These are phyloP conservation scores for Pipistrellus kuhlii DNA, from an alignment of 2,797 vertebrate genomes.

Conservation along the genomic window DNA sequence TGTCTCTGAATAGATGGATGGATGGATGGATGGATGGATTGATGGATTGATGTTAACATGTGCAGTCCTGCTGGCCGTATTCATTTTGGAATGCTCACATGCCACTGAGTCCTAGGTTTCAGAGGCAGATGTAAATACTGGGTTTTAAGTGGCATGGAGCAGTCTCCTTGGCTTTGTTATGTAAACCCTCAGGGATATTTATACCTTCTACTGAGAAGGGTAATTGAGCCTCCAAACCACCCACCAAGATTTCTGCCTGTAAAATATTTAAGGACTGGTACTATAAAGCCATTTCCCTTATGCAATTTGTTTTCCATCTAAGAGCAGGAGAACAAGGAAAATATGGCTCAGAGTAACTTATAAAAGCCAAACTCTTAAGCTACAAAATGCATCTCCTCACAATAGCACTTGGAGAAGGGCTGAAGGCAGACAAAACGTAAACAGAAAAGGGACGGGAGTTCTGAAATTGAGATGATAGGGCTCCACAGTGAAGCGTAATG, in stretches of 20 bases:
- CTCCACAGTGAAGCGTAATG: rapidly evolving
- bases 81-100: background rate
- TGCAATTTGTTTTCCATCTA: constrained; percentile 28
- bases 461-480: constrained; percentile 39
- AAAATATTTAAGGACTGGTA: constrained; percentile 79
- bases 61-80: background rate
- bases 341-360: background rate
- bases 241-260: constrained; percentile 78
- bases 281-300: constrained; percentile 67
- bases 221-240: constrained; percentile 83
- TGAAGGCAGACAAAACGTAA: constrained; percentile 27
- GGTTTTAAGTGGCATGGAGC: constrained; percentile 31
- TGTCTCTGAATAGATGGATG: background rate
- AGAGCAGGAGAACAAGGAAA: constrained; percentile 48
- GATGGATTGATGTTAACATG: background rate
- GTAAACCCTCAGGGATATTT: constrained; percentile 78
- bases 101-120: background rate
- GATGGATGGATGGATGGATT: background rate
- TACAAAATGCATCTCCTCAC: constrained; percentile 18
- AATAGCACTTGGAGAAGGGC: background rate
- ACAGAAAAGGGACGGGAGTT: background rate
- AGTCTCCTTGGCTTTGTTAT: constrained; percentile 51
- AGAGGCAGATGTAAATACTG: constrained; percentile 16
- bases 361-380: constrained; percentile 3
- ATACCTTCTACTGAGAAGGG: constrained; percentile 73